Percentiles rank a stretch among this genome's conserved stretches.
Conservation (phyloP, 2,888 invertebrate species). For the Leptopilina syphax region DNA sequence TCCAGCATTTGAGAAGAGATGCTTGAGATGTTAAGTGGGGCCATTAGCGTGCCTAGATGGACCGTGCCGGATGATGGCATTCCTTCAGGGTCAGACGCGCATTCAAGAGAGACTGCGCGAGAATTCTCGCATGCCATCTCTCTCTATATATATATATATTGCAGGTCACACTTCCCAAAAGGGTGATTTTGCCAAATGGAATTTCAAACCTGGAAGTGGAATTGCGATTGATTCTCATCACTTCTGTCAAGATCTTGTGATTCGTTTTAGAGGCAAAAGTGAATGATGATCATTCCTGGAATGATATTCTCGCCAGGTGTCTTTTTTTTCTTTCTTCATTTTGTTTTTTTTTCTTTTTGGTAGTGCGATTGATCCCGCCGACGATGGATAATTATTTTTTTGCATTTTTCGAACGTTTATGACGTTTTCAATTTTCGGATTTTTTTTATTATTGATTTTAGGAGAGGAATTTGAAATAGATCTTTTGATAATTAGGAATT, state of each 20-base stretch:
- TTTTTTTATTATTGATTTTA: too few relatives aligned
- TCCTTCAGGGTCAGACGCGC: constrained; percentile 58
- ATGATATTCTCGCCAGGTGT: not conserved
- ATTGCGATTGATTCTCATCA: constrained; percentile 29
- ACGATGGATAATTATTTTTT: constrained; percentile 13
- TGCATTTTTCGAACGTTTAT: not conserved
- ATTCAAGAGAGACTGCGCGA: constrained; percentile 18
- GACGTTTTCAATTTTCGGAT: too few relatives aligned
- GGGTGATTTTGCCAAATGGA: constrained; percentile 32
- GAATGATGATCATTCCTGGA: constrained; percentile 18
- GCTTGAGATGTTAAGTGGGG: constrained; percentile 76
- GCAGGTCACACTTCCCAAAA: constrained; percentile 24
- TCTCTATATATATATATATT: too few relatives aligned
- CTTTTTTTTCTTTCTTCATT: too few relatives aligned
- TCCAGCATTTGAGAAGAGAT: constrained; percentile 53
- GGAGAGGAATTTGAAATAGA: too few relatives aligned
- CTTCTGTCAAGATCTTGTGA: constrained; percentile 11
- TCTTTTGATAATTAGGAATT: too few relatives aligned
- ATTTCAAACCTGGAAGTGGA: constrained; percentile 25
- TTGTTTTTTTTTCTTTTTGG: too few relatives aligned
- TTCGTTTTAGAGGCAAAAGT: not conserved
- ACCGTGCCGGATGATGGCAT: constrained; percentile 62
- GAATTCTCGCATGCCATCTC: constrained; percentile 1
- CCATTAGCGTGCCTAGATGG: constrained; percentile 70
- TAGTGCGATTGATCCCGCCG: constrained; percentile 28